Conservation (phyloP, 2,113 vertebrate genomes). For the Callipepla squamata region DNA sequence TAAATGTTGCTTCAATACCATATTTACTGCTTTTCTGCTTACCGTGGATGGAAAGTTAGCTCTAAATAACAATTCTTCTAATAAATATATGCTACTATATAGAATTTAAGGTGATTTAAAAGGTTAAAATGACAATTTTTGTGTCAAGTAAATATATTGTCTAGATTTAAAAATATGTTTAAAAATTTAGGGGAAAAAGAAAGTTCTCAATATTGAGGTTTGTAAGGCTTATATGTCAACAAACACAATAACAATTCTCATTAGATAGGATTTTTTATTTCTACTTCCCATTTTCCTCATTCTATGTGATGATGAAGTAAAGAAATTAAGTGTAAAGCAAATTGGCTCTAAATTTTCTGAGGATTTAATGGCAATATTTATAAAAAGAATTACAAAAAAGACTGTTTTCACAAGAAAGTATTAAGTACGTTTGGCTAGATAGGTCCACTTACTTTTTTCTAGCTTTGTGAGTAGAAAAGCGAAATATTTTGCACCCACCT, state of each 20-base stretch:
- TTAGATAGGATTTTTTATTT: background rate
- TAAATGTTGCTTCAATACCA: background rate
- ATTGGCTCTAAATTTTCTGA: background rate
- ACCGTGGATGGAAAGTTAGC: background rate
- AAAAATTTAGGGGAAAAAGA: background rate
- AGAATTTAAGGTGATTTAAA: background rate
- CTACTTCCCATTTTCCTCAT: background rate
- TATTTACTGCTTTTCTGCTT: background rate
- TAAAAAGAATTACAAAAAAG: background rate
- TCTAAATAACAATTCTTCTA: background rate
- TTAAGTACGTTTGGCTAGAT: background rate
- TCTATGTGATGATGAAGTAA: background rate
- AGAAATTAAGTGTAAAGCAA: background rate
- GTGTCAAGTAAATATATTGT: background rate
- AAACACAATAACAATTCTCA: background rate
- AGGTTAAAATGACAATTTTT: background rate
- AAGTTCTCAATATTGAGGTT: background rate
- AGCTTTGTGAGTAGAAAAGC: background rate
- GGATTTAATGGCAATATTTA: background rate
- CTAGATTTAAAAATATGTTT: background rate
- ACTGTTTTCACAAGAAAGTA: background rate
- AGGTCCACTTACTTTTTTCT: background rate
- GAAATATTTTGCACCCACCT: background rate
- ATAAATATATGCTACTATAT: background rate
- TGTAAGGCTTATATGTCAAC: background rate